Evolutionary conservation across 2,888 invertebrate genomes (phyloP), one percentile per base, ranked within the genome.

Genomic region (Apamea sordens): DNA sequence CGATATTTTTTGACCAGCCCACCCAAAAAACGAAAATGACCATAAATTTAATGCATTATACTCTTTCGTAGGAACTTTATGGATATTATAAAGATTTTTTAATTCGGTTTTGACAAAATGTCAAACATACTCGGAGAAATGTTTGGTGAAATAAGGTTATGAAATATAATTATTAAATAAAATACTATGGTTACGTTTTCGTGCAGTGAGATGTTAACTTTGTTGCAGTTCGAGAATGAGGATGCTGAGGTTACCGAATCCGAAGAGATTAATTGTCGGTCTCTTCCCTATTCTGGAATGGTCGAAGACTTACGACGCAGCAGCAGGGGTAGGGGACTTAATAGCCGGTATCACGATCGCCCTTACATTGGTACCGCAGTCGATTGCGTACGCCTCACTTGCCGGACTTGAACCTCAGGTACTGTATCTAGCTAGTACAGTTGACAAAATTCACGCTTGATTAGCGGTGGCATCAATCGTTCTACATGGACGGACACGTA

Each of bases 291-390:
- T 98, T 83, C 85, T 97, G 6, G 91, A 90, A 67, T 98, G 98
- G 98, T 94, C 97, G 61, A 97, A 96, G 82, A 93, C 92, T 59
- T 98, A 98, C 94, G 97, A 97, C 77, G 85, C 95, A 47, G 95
- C 95, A 41, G 96, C 97, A 59, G 97, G 97, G 5, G 94, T 98
- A 65, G 97, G 98, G 1, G 98, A 98, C 93, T 90, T 98, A 69
- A 97, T 98, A 83, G 98, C 98, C 21, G 98, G 98, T 18, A 94
- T 98, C 83, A 98, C 98, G 0, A 98, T 98, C 7, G 98, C 98
- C 0, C 96, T 98, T 70, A 98, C 98, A 2, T 97, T 98, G 76
- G 98, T 98, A 88, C 98, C 98, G 1, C 98, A 98, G 94, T 98
- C 98, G 28, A 97, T 98, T 88, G 98, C 98, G 1, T 98, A 98